Evolutionary conservation across 2,888 invertebrate genomes (phyloP).

Genomic region (Boloria euphrosyne): DNA sequence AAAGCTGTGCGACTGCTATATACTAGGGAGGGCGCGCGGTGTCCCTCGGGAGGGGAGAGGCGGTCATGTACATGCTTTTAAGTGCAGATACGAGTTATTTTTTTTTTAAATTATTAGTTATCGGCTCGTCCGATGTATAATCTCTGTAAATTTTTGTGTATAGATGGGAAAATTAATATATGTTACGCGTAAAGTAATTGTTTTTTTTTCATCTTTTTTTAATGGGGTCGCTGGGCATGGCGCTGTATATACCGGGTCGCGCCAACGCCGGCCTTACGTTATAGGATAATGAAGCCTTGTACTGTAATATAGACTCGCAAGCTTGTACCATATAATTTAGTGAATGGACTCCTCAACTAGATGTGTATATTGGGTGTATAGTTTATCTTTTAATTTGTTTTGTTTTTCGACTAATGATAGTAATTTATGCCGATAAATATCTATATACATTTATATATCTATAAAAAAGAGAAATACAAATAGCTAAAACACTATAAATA

Average conservation of each 20-base stretch:
- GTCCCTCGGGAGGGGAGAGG: constrained; percentile 46
- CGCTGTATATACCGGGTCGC: constrained; percentile 60
- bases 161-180: constrained; percentile 80
- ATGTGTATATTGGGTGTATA: constrained; percentile 81
- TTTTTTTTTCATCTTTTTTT: constrained; percentile 57
- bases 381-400: constrained; percentile 72
- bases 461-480: constrained; percentile 77
- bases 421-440: constrained; percentile 80
- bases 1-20: constrained; percentile 52
- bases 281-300: constrained; percentile 72
- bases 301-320: constrained; percentile 70
- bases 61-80: constrained; percentile 39
- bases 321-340: constrained; percentile 75
- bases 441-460: constrained; percentile 69
- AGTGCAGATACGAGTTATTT: constrained; percentile 46
- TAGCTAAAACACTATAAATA: constrained; percentile 80
- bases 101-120: constrained; percentile 66
- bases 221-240: constrained; percentile 50
- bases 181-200: constrained; percentile 70
- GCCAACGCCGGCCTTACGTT: constrained; percentile 52
- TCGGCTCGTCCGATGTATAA: constrained; percentile 70
- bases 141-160: constrained; percentile 80
- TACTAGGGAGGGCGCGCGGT: constrained; percentile 44
- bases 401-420: constrained; percentile 76
- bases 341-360: constrained; percentile 68